Evolutionary conservation across 2,888 invertebrate species (phyloP).

Genomic region (Drosophila trichaetosa): DNA sequence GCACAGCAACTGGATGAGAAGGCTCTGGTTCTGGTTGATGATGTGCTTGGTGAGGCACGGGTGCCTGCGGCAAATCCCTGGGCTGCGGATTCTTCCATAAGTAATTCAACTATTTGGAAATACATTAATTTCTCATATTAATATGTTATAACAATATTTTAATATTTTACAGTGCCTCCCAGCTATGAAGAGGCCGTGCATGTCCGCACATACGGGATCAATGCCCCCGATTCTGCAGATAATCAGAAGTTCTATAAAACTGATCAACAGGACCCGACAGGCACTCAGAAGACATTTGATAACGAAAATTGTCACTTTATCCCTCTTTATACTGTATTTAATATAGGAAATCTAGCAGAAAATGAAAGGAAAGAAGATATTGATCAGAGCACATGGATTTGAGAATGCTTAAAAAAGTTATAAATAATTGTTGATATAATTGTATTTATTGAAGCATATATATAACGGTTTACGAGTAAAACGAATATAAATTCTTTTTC

Average conservation of each 20-base stretch:
- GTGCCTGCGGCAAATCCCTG: slow-evolving; percentile 54
- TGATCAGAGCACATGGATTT: slow-evolving; percentile 57
- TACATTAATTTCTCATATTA: too few relatives aligned
- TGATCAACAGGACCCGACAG: slow-evolving; percentile 15
- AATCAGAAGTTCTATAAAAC: slow-evolving; percentile 44
- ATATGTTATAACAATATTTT: background rate
- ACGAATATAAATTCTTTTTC: background rate
- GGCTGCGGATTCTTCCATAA: slow-evolving; percentile 58
- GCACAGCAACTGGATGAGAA: slow-evolving; percentile 59
- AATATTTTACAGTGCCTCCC: slow-evolving; percentile 75
- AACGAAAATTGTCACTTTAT: slow-evolving; percentile 30
- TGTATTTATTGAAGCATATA: background rate
- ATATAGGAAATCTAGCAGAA: slow-evolving; percentile 23
- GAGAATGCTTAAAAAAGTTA: background rate
- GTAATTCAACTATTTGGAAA: slow-evolving; percentile 40
- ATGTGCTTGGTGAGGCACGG: background rate
- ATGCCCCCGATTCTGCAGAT: slow-evolving; percentile 22
- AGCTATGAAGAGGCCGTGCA: slow-evolving; percentile 80
- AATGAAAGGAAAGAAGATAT: slow-evolving; percentile 18
- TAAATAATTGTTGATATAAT: background rate
- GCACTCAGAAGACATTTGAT: slow-evolving; percentile 1
- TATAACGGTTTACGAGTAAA: background rate
- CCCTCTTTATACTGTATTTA: slow-evolving; percentile 59
- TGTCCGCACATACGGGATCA: slow-evolving; percentile 50
- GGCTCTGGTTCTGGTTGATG: slow-evolving; percentile 50